These are phyloP conservation scores for Myiozetetes cayanensis DNA, from an alignment of 2,113 vertebrate species.

Conservation along the genomic window DNA sequence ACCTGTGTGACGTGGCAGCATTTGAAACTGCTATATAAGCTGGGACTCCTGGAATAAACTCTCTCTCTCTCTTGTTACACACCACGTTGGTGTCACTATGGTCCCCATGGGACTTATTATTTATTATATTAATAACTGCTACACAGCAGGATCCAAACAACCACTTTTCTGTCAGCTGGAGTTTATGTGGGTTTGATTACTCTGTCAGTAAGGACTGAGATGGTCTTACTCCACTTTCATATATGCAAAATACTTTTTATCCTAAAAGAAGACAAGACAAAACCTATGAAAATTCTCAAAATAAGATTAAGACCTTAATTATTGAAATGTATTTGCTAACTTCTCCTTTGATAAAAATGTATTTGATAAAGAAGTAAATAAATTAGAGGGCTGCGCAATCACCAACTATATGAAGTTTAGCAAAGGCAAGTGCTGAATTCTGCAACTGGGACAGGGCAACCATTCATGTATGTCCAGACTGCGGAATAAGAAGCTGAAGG, in stretches of 20 bases:
- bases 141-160: neutral
- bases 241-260: neutral
- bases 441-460: neutral
- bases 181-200: neutral
- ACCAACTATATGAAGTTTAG: neutral
- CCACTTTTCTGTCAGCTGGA: neutral
- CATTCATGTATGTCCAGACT: neutral
- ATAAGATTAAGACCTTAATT: neutral
- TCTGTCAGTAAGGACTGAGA: neutral
- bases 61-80: too few species aligned
- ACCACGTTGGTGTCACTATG: too few species aligned
- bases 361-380: neutral
- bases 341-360: neutral
- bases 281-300: neutral
- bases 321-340: neutral
- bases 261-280: neutral
- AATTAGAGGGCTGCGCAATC: neutral
- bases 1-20: too few species aligned
- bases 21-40: too few species aligned
- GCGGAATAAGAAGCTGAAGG: neutral
- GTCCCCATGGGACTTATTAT: too few species aligned
- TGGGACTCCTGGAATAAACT: too few species aligned
- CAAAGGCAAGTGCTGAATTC: neutral
- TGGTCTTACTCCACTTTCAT: neutral
- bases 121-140: too few species aligned